These are phyloP conservation scores for Microctenopoma steveboyesi DNA, from an alignment of 2,797 vertebrate species.

Conservation along the genomic window DNA sequence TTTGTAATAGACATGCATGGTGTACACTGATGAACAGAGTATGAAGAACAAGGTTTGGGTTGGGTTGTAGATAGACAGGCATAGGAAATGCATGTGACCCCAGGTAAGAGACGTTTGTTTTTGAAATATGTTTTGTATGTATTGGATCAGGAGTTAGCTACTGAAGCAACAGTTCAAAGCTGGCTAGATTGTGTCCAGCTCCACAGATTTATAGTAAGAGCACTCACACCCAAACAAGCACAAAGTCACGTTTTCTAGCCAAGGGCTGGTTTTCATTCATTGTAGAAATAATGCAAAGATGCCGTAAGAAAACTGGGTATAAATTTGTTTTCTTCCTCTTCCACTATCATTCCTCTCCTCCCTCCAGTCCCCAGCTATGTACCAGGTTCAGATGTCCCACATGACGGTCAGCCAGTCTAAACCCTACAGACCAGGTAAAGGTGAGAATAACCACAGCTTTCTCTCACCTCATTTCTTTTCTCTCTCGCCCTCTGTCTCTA, in stretches of 20 bases:
- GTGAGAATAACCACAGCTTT: constrained; percentile 84
- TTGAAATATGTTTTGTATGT: not conserved
- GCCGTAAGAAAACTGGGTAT: constrained; percentile 11
- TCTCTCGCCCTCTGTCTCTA: not conserved
- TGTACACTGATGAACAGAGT: constrained; percentile 37
- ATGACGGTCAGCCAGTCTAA: constrained; percentile 99
- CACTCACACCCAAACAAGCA: constrained; percentile 3
- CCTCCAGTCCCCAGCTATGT: constrained; percentile 92
- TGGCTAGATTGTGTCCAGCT: constrained; percentile 4
- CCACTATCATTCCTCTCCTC: constrained; percentile 28
- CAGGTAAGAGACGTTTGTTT: constrained; percentile 59
- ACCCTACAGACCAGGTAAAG: constrained; percentile 99
- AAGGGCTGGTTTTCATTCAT: constrained; percentile 15
- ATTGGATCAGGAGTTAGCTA: constrained; percentile 2
- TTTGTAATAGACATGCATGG: constrained; percentile 64
- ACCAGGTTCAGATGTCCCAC: constrained; percentile 96
- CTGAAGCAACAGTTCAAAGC: constrained; percentile 13
- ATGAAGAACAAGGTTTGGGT: constrained; percentile 25
- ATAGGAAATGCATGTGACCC: constrained; percentile 71
- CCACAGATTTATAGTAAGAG: not conserved
- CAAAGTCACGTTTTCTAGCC: constrained; percentile 20
- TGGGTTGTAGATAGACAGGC: constrained; percentile 35
- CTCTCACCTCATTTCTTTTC: not conserved
- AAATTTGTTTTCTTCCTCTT: constrained; percentile 38
- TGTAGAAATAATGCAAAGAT: constrained; percentile 13